Conservation (phyloP, 2,797 vertebrate genomes). For the Bucorvus abyssinicus region DNA sequence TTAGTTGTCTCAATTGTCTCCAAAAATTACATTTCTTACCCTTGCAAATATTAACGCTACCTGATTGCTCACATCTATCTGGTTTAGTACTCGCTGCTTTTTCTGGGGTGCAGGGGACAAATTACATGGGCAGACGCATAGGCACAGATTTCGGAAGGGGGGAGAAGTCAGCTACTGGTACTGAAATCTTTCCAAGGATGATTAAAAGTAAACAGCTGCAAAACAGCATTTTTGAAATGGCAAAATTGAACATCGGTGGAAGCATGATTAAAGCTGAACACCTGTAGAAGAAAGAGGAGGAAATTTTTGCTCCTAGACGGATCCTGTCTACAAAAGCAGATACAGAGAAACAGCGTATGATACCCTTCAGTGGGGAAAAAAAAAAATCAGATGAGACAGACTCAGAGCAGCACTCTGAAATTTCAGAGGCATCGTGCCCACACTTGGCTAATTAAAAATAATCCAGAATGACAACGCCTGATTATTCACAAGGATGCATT, state of each 20-base stretch:
- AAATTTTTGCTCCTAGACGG: neutral
- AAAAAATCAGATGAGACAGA: neutral
- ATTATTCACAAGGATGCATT: neutral
- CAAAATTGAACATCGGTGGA: neutral
- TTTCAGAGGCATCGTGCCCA: neutral
- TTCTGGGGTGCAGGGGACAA: neutral
- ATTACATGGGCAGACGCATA: neutral
- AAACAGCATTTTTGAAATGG: neutral
- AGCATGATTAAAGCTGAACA: neutral
- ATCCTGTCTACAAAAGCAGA: neutral
- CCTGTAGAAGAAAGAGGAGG: neutral
- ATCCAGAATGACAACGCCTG: neutral
- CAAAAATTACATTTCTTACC: slow-evolving; percentile 8
- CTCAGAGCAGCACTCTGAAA: neutral
- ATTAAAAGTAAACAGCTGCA: neutral
- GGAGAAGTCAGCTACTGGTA: neutral
- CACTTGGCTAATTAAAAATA: neutral
- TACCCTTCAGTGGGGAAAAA: neutral
- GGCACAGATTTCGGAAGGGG: neutral
- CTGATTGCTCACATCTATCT: neutral
- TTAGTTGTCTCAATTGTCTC: slow-evolving; percentile 44
- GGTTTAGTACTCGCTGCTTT: neutral
- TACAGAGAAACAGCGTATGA: neutral
- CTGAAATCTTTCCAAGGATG: neutral
- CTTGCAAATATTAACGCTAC: slow-evolving; percentile 29